Evolutionary conservation across 2,888 invertebrate species (phyloP).

Genomic region (Pristionchus fissidentatus): DNA sequence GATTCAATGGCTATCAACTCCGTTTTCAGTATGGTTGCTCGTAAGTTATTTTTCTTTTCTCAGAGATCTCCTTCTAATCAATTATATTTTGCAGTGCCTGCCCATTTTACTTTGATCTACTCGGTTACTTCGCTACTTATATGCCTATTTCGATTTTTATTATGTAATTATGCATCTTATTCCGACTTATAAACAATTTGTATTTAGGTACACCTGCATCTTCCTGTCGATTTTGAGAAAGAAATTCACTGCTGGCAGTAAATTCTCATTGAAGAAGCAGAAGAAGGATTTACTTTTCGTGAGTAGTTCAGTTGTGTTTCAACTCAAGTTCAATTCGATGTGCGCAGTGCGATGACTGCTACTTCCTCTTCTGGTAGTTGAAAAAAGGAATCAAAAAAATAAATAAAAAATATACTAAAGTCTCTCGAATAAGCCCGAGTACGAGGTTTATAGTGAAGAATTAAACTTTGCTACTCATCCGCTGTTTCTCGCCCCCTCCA

Average conservation of each 20-base stretch:
- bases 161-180: neutral
- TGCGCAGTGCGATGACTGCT: too few relatives aligned
- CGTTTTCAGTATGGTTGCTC: constrained; percentile 34
- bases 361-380: too few relatives aligned
- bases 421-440: too few relatives aligned
- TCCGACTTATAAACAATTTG: neutral
- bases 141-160: neutral
- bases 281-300: constrained; percentile 28
- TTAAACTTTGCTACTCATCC: too few relatives aligned
- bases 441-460: too few relatives aligned
- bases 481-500: too few relatives aligned
- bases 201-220: constrained; percentile 10
- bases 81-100: too few relatives aligned
- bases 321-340: too few relatives aligned
- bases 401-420: too few relatives aligned
- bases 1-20: constrained; percentile 15
- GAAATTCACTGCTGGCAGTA: neutral
- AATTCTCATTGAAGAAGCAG: constrained; percentile 16
- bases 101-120: constrained; percentile 12
- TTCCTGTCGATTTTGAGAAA: neutral
- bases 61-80: too few relatives aligned
- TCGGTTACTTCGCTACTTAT: constrained; percentile 15
- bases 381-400: too few relatives aligned
- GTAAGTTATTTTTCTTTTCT: neutral
- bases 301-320: neutral